Evolutionary conservation across 35 echinoderm and acorn worm species (phyloP), one percentile per base, ranked within the genome.

Genomic region (Lytechinus pictus): DNA sequence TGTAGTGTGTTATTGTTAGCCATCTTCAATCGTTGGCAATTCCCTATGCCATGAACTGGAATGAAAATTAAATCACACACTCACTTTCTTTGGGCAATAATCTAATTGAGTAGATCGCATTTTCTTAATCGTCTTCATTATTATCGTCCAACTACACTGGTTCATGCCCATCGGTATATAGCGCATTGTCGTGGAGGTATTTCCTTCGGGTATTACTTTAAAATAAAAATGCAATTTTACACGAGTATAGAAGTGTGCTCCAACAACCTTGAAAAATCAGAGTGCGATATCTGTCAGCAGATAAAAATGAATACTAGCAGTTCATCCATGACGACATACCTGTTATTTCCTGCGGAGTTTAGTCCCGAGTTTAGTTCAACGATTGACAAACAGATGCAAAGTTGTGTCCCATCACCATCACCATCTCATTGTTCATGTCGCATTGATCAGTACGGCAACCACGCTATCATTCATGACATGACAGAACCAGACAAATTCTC

Each of bases 1-100:
- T 96, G 95, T 71, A 99, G 27, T n/a, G 97, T 94, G 61, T 99
- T 97, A 28, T 96, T 94, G 61, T 99, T 97, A 28, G 93, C 94
- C 52, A 87, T 94, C 54, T 93, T 54, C 9, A 52, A 24, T 93
- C 54, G 27, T 10, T 54, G 90, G 60, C 16, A 27, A 54, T n/a
- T 29, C 27, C 11, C 27, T 29, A 52, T 90, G 66, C 27, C 9
- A 52, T 90, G 66, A 10, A 52, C 88, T 90, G 88, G 29, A 52
- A 90, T 90, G 29, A 44, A 44, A 44, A 28, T 52, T 52, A 3
- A 90, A 11, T 52, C 28, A 90, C 28, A 52, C 24, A n/a, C 54
- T 61, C 27, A 21, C 9, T 60, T 57, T 9, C 52, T 13, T 28
- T 24, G 10, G 52, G 21, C 27, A 24, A 27, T 52, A 19, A 54